Base-by-base conservation (phyloP, 2,888 invertebrate species). In the Spodoptera littoralis region DNA sequence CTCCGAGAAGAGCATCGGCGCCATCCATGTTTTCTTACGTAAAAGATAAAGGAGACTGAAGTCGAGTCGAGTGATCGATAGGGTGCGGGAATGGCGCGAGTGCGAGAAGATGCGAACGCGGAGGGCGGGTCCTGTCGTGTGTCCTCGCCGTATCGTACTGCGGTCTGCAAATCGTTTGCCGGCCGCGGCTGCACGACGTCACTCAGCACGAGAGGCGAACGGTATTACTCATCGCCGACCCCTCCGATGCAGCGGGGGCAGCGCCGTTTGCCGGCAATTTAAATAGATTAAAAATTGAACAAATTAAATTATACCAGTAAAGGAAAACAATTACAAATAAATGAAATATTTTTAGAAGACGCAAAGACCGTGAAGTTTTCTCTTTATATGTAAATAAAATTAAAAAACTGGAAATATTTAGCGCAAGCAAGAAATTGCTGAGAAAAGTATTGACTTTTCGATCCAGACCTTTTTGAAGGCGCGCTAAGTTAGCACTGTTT, bases 121-220 rank as follows among this genome's bases (percentile, higher is more conserved):
- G 80, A 84, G 85, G 88, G 88, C 82, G 88, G 86, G 90, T 90
- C 88, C 87, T 86, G 85, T 83, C 91, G 89, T 84, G 89, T 83
- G 88, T 90, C 91, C 88, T 88, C 87, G 87, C 88, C 84, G 88
- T 85, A 82, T 85, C 84, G 82, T 84, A 93, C 93, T 92, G 92
- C 90, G 85, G 86, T 80, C 79, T 77, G 80, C 80, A 84, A 83
- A 84, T 81, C 80, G 78, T 78, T 79, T 84, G 84, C 81, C 80
- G 77, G 77, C 80, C 84, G 82, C 68, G 79, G 71, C 88, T 89
- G 88, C 88, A 85, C 92, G 88, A 91, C 92, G 92, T 92, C 91
- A 93, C 92, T 90, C 91, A 88, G 82, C 90, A 90, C 88, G 88
- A 90, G 81, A 86, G 90, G 91, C 89, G 90, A 91, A 91, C 81